Evolutionary conservation across 2,797 vertebrate genomes (phyloP), one percentile per base, ranked within the genome.

Genomic region (Eidolon dupreanum): DNA sequence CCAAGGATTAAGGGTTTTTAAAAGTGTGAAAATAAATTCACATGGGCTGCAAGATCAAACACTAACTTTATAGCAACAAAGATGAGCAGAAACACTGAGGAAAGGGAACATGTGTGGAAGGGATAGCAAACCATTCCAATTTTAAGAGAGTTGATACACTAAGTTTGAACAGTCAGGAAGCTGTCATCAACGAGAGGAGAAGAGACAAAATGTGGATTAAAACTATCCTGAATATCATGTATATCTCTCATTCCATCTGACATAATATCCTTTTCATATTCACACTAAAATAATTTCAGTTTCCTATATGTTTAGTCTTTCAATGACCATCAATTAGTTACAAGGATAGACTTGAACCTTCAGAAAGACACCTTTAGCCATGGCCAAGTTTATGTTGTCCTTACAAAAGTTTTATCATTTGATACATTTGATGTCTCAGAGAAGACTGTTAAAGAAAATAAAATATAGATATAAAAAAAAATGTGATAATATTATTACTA

Each of bases 401-500:
- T 77, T 93, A 36, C 4, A 78, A 55, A 3, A 63, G 11, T 33
- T 55, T 84, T 26, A 41, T 55, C 41, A 63, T 68, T 93, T 9
- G 13, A 88, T 55, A 73, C 5, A 43, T 49, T 90, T 71, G 85
- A 33, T 74, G 33, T 65, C 38, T 92, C 38, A 68, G 61, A 87
- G n/a, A 93, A 90, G 49, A 71, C 66, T 51, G 19, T 15, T 74
- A 79, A 63, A 82, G 43, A 91, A 71, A 93, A 93, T n/a, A 74
- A 91, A 81, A 81, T 31, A 43, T 20, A 43, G 12, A 6, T 61
- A 71, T 51, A 71, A 53, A 68, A 61, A 51, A 75, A 77, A 88
- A 92, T 3, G 5, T 57, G 19, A 70, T n/a, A 49, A 75, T 43
- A 19, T 4, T 75, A 71, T 43, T 59, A 84, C 11, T 53, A 65